These are phyloP conservation scores for Amphibalanus amphitrite DNA, from an alignment of 1,140 invertebrate species.

Conservation along the genomic window DNA sequence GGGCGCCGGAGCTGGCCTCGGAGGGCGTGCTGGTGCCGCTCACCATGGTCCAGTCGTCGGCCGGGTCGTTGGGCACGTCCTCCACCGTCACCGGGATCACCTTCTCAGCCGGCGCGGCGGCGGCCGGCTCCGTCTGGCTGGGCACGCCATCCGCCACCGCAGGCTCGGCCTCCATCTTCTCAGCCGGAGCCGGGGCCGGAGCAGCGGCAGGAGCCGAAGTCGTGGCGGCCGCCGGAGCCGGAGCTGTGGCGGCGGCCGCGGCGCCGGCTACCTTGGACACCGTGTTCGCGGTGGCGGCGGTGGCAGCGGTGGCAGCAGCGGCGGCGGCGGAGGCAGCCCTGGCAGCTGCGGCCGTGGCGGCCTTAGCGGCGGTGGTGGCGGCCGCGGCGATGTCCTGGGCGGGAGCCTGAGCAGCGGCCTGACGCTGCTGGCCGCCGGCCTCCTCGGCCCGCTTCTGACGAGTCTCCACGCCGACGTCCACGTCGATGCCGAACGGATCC, in stretches of 20 bases:
- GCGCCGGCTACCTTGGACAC: conserved; percentile 1
- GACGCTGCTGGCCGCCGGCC: not conserved
- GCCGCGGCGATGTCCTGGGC: not conserved
- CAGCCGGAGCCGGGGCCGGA: not conserved
- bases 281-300: conserved; percentile 38
- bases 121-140: conserved; percentile 9
- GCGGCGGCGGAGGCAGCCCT: conserved; percentile 31
- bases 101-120: not conserved
- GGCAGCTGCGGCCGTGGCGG: no score
- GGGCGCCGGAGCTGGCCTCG: not conserved
- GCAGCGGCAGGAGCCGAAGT: conserved; percentile 16
- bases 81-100: conserved; percentile 6
- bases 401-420: not conserved
- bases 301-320: conserved; percentile 50
- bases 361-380: not conserved
- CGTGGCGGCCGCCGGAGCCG: conserved; percentile 38
- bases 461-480: conserved; percentile 22
- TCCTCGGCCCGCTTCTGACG: not conserved
- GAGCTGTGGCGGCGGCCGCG: conserved; percentile 36
- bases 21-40: conserved; percentile 7
- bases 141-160: conserved; percentile 8
- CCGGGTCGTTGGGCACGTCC: conserved; percentile 5
- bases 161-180: not conserved
- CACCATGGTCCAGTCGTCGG: conserved; percentile 19
- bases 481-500: conserved; percentile 31